Base-by-base conservation (phyloP, 2,888 invertebrate genomes). In the Folsomia candida region DNA sequence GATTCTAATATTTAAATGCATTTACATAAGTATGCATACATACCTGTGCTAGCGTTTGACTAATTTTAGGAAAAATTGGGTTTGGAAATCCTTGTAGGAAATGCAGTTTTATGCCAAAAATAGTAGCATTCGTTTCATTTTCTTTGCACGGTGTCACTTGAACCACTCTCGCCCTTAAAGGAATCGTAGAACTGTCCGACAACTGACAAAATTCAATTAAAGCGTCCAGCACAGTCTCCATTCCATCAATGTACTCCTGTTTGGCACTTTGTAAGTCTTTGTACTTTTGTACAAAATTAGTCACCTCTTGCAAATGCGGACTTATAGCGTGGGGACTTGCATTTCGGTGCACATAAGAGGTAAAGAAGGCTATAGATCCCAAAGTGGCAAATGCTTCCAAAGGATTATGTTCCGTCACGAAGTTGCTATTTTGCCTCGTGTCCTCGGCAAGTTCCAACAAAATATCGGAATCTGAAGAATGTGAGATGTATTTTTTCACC, bases 321-420 rank as follows among this genome's bases (percentile, higher is more conserved):
- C 9, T 11, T 11, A 47, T 47, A 47, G 9, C 9, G 9, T 18
- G 9, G 9, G 47, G 9, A 9, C 18, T 47, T 11, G 9, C 47
- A 47, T 47, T 47, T 47, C 18, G 47, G 18, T 18, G 9, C 11
- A 25, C n/a, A 24, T 51, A 64, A 47, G 20, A 20, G 11, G 47
- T 51, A 47, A 64, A 64, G 64, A 64, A 64, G 20, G 24, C 22
- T 3, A 51, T 6, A 4, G 24, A 47, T 18, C 64, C 64, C 22
- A 64, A 51, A 11, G 26, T 11, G 2, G 64, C 47, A 51, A 64
- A 37, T 11, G 47, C n/a, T 37, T 64, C 64, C 25, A 64, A 51
- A 2, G 64, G 51, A 51, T 29, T 22, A n/a, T 28, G 51, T 26
- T 47, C 24, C 51, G 9, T 4, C 11, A 24, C 6, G 37, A 64